A percentile compares a stretch with the other conserved stretches of the same genome.
Evolutionary conservation across 2,797 vertebrate genomes (phyloP).

Genomic region (Hafferia zeledoni): DNA sequence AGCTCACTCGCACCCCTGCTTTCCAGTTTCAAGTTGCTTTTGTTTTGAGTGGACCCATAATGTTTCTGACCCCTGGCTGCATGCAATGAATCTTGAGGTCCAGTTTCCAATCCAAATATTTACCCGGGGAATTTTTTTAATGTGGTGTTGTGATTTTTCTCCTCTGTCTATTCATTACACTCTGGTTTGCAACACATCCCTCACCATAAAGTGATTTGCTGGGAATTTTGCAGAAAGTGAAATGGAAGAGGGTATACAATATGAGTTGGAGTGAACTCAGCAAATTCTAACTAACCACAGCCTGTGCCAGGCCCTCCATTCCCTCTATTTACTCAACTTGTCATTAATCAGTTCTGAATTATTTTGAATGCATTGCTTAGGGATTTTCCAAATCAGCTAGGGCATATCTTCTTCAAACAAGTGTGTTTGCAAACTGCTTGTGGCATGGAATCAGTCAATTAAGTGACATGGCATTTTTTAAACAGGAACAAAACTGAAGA

Average conservation of each 20-base stretch:
- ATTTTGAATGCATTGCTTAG: constrained; percentile 11
- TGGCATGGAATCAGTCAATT: constrained; percentile 31
- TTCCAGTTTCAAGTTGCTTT: not conserved
- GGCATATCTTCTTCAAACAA: constrained; percentile 43
- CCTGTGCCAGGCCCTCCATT: not conserved
- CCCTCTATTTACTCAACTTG: not conserved
- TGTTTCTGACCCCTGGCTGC: not conserved
- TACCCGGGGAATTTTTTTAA: not conserved
- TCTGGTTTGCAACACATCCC: not conserved
- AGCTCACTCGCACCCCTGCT: not conserved
- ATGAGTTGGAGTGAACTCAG: not conserved
- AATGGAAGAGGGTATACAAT: constrained; percentile 2
- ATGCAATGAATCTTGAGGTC: not conserved
- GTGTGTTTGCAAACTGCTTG: constrained; percentile 21
- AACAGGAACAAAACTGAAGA: not conserved
- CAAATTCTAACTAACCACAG: not conserved
- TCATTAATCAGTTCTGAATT: constrained; percentile 26
- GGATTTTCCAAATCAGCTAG: constrained; percentile 33
- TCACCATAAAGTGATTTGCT: not conserved
- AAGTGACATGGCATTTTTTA: not conserved
- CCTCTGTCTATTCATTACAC: not conserved
- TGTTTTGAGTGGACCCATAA: not conserved
- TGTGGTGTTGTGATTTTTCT: not conserved
- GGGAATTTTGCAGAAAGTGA: not conserved
- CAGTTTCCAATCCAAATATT: constrained; percentile 30